Base-by-base conservation (phyloP, 2,888 invertebrate genomes). In the Aphelenchoides bicaudatus region DNA sequence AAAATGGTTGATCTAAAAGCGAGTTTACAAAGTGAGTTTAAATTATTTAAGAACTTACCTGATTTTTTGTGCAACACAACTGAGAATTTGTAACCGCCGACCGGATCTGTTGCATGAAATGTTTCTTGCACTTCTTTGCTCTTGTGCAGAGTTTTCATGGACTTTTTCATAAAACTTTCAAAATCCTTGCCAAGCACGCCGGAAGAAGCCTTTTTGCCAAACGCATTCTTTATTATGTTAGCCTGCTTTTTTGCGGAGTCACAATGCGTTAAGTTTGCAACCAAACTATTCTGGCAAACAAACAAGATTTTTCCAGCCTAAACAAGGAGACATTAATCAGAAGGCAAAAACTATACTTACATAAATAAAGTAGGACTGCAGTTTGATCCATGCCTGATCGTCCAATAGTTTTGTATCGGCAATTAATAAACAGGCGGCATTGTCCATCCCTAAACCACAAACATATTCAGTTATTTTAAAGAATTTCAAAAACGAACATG, bases 221-320 rank as follows among this genome's bases (percentile, higher is more conserved):
- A 63, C 5, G 70, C 66, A 28, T 39, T 46, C 30, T 61, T 62
- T n/a, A 71, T 58, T 19, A 69, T 23, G 10, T 31, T 16, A 21
- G 62, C 65, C 37, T 74, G 70, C 47, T 74, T 62, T 46, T 70
- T 71, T 10, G 66, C 59, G 5, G 73, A 70, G 30, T 71, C 66
- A 47, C 68, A 67, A 16, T 62, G 59, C 2, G 73, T 69, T 23
- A 78, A 61, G 37, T 66, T 68, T 4, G 75, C 66, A n/a, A 79
- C 63, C 25, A 78, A 62, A 2, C 65, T 62, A 60, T 78, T 79
- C 56, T 77, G 78, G 38, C 78, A 79, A 1, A 78, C 65, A 59
- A 78, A 78, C 16, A 78, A 64, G 3, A 79, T 66, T 53, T 75
- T 75, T 5, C 78, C 78, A 29, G 73, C 65, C 66, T 75, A 62